Conservation (phyloP, 2,888 invertebrate species). For the Ypsolopha scabrella region DNA sequence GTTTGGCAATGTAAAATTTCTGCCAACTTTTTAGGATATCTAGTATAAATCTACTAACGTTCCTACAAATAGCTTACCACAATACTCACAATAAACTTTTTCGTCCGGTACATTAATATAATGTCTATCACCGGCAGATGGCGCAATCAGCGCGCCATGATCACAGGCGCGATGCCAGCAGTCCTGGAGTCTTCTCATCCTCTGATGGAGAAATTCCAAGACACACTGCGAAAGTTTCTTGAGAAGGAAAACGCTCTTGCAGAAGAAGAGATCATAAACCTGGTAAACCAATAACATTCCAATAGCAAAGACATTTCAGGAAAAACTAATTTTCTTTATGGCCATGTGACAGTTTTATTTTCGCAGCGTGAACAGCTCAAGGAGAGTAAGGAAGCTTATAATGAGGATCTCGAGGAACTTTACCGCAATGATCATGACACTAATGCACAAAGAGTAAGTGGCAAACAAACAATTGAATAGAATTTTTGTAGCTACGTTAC, state of each 20-base stretch:
- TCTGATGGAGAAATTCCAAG: slow-evolving; percentile 79
- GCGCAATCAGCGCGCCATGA: slow-evolving; percentile 36
- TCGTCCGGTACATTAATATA: no score
- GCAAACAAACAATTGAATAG: background rate
- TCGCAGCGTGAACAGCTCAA: slow-evolving; percentile 46
- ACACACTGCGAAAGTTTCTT: slow-evolving; percentile 75
- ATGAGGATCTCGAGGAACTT: slow-evolving; percentile 66
- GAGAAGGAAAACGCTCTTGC: slow-evolving; percentile 74
- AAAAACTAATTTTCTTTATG: background rate
- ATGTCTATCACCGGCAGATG: slow-evolving; percentile 26
- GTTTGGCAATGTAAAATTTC: no score
- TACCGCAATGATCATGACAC: slow-evolving; percentile 72
- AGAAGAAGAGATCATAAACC: slow-evolving; percentile 74
- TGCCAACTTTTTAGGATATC: no score
- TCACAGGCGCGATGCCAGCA: slow-evolving; percentile 45
- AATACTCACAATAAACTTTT: no score
- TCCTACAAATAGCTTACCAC: no score
- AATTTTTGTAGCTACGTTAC: background rate
- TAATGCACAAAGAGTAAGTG: slow-evolving; percentile 69
- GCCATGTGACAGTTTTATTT: background rate
- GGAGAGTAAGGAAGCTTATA: slow-evolving; percentile 41
- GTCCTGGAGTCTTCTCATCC: slow-evolving; percentile 80
- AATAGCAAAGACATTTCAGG: background rate
- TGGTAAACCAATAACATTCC: slow-evolving; percentile 60
- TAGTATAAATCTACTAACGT: no score